Percentiles rank a stretch among this genome's conserved stretches.
phyloP scores from a whole-genome alignment of 2,888 invertebrate genomes.

The Parasteatoda lunata region DNA sequence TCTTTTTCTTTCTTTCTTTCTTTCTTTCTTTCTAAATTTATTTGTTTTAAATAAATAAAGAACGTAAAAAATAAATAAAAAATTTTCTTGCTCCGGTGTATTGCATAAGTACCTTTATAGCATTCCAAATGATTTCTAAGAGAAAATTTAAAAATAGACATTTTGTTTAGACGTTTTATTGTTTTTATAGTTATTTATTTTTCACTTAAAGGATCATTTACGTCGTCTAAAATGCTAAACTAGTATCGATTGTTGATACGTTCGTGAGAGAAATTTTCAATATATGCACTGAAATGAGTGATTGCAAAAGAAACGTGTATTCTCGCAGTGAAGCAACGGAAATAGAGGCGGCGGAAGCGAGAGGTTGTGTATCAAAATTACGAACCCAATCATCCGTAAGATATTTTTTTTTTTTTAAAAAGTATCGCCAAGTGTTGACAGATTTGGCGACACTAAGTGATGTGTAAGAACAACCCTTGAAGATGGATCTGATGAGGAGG shows the following conservation, averaged over 20 bases:
- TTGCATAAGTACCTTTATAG: too few relatives aligned
- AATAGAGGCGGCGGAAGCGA: not conserved
- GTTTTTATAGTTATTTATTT: not conserved
- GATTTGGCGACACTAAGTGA: constrained; percentile 31
- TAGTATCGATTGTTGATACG: not conserved
- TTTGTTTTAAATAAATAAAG: too few relatives aligned
- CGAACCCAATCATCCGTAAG: not conserved
- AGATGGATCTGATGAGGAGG: constrained; percentile 53
- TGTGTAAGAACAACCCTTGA: constrained; percentile 31
- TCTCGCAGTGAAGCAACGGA: too few relatives aligned
- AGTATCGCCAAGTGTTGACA: constrained; percentile 18
- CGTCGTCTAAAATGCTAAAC: not conserved
- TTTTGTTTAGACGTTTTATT: constrained; percentile 2
- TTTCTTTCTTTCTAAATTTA: too few relatives aligned
- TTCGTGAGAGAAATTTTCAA: not conserved
- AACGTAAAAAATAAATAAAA: too few relatives aligned
- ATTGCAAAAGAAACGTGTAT: too few relatives aligned
- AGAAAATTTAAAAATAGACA: not conserved
- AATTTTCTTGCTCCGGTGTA: too few relatives aligned
- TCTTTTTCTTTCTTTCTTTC: too few relatives aligned
- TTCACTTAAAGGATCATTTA: not conserved
- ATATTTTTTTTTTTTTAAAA: too few relatives aligned
- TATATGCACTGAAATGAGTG: too few relatives aligned
- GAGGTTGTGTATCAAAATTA: not conserved
- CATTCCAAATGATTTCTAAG: too few relatives aligned